Percentiles rank a stretch among this genome's conserved stretches.
Evolutionary conservation across 1,140 invertebrate genomes (phyloP).

Genomic region (Diabrotica undecimpunctata): DNA sequence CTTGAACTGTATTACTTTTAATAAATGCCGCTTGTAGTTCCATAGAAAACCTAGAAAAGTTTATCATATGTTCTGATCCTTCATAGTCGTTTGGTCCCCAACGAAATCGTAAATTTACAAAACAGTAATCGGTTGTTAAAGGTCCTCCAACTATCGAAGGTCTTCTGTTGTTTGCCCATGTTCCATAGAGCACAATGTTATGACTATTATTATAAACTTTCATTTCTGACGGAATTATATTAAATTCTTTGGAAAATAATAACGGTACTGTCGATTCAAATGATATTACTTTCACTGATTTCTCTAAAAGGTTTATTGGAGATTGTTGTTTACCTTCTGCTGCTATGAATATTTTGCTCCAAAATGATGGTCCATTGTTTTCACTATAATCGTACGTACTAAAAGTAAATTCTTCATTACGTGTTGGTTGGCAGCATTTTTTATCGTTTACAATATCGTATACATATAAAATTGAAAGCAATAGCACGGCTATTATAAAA

Average conservation of each 20-base stretch:
- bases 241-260: conserved; percentile 36
- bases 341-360: conserved; percentile 29
- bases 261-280: conserved; percentile 26
- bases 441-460: conserved; percentile 16
- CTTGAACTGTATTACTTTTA: conserved; percentile 30
- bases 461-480: conserved; percentile 22
- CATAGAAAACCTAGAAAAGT: conserved; percentile 52
- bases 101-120: conserved; percentile 52
- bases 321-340: conserved; percentile 34
- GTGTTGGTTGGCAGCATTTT: background rate
- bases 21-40: conserved; percentile 54
- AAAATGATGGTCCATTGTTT: conserved; percentile 25
- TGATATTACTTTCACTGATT: conserved; percentile 22
- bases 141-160: conserved; percentile 53
- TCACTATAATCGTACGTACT: conserved; percentile 27
- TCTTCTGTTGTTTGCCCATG: conserved; percentile 38
- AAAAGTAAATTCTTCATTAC: conserved; percentile 2
- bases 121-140: conserved; percentile 49
- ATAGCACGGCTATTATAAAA: conserved; percentile 16
- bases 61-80: conserved; percentile 57
- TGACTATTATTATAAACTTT: conserved; percentile 35
- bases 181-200: conserved; percentile 43
- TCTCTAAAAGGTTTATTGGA: conserved; percentile 34
- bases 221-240: conserved; percentile 29
- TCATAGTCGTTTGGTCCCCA: conserved; percentile 56